phyloP scores from a whole-genome alignment of 2,888 invertebrate genomes.

The Chrysolina americana region DNA sequence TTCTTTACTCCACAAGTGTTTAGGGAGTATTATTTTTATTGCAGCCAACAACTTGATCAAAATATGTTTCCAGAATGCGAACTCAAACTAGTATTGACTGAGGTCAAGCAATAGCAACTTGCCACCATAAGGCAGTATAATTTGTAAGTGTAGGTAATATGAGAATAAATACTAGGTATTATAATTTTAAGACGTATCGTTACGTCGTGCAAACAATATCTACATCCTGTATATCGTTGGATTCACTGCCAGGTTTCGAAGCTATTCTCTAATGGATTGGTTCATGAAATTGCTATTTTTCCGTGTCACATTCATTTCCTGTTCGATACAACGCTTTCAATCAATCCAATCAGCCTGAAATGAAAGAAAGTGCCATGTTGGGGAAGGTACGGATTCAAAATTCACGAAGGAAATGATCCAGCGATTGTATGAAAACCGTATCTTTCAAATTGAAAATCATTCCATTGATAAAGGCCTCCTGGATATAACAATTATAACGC shows the following conservation, averaged over 20 bases:
- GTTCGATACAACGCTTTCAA: not conserved
- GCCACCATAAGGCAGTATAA: too few species aligned
- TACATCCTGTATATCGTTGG: not conserved
- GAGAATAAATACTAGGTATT: too few species aligned
- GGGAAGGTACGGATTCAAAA: not conserved
- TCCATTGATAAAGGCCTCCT: not conserved
- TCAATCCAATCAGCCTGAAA: not conserved
- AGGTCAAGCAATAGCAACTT: too few species aligned
- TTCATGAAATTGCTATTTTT: not conserved
- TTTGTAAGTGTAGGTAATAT: too few species aligned
- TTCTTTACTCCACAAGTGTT: too few species aligned
- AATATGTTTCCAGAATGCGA: too few species aligned
- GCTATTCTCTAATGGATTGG: not conserved
- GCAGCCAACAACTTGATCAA: too few species aligned
- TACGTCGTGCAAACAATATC: too few species aligned
- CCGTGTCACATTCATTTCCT: not conserved
- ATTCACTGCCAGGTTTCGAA: not conserved
- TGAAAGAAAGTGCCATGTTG: not conserved
- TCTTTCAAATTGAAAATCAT: not conserved
- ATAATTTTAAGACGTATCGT: too few species aligned
- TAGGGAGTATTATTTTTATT: too few species aligned
- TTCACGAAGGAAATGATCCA: not conserved
- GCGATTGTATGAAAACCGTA: not conserved
- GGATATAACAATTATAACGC: not conserved
- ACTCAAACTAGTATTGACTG: too few species aligned